Evolutionary conservation across 2,113 vertebrate species (phyloP).

Genomic region (Rhinoderma darwinii): DNA sequence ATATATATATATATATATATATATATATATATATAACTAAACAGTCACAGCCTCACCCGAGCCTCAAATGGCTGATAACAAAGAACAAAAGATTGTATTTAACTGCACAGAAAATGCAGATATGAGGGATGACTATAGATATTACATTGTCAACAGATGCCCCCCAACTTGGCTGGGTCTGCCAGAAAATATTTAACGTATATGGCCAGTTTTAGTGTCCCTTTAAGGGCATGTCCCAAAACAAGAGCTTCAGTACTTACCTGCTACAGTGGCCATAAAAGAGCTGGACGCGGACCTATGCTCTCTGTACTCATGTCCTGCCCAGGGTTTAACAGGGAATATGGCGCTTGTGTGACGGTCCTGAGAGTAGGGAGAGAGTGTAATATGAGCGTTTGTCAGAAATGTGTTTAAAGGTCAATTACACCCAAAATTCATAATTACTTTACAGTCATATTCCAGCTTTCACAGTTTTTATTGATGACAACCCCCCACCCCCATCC

Average conservation of each 20-base stretch:
- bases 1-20: no score
- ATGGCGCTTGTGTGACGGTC: neutral
- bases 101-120: neutral
- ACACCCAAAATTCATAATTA: neutral
- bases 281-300: neutral
- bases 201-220: neutral
- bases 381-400: neutral
- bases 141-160: neutral
- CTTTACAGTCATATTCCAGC: no score
- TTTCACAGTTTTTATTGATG: no score
- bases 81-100: neutral
- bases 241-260: neutral
- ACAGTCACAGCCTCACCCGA: neutral
- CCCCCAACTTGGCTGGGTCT: neutral
- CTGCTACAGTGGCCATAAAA: neutral
- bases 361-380: neutral
- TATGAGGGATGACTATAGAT: neutral
- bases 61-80: neutral
- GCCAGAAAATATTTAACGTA: neutral
- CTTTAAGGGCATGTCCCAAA: neutral
- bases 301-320: slow-evolving; percentile 1
- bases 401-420: neutral
- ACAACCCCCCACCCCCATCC: no score
- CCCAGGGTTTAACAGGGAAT: neutral
- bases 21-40: no score